phyloP scores from a whole-genome alignment of 2,797 vertebrate genomes.

The Huso huso region DNA sequence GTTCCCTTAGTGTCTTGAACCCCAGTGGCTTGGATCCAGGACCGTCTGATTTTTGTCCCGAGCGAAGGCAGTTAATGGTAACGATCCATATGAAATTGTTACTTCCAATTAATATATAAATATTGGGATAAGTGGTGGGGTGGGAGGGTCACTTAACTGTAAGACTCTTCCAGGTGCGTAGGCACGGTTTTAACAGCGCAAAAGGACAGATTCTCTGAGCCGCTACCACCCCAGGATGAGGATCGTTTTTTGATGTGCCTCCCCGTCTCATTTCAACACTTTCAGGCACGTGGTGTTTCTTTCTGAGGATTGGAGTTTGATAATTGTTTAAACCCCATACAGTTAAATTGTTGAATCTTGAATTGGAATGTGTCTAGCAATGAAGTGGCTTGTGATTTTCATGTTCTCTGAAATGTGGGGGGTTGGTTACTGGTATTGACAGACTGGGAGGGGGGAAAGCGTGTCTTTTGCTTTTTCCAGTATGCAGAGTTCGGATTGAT shows the following conservation, averaged over 20 bases:
- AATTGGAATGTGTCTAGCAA: constrained; percentile 25
- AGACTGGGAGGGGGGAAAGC: background rate
- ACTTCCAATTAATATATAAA: background rate
- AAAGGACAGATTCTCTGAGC: constrained; percentile 35
- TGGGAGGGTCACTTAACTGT: constrained; percentile 52
- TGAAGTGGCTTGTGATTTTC: constrained; percentile 25
- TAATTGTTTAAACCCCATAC: constrained; percentile 31
- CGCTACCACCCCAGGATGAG: constrained; percentile 29
- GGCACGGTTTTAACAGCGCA: constrained; percentile 36
- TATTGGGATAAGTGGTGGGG: constrained; percentile 44
- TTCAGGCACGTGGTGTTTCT: constrained; percentile 51
- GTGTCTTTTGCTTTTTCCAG: constrained; percentile 60
- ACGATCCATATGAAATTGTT: background rate
- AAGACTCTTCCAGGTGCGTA: constrained; percentile 64
- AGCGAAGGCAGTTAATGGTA: background rate
- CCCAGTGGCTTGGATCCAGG: constrained; percentile 19
- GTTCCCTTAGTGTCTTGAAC: constrained; percentile 38
- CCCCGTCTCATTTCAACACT: background rate
- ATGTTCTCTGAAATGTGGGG: constrained; percentile 23
- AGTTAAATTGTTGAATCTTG: constrained; percentile 15
- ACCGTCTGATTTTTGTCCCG: background rate
- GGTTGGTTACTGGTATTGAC: constrained; percentile 19
- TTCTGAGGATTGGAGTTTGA: constrained; percentile 34
- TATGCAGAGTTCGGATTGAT: constrained; percentile 62
- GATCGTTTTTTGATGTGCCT: constrained; percentile 40